A percentile compares a stretch with the other conserved stretches of the same genome.
Conservation (phyloP, 2,888 invertebrate species). For the Erannis defoliaria region DNA sequence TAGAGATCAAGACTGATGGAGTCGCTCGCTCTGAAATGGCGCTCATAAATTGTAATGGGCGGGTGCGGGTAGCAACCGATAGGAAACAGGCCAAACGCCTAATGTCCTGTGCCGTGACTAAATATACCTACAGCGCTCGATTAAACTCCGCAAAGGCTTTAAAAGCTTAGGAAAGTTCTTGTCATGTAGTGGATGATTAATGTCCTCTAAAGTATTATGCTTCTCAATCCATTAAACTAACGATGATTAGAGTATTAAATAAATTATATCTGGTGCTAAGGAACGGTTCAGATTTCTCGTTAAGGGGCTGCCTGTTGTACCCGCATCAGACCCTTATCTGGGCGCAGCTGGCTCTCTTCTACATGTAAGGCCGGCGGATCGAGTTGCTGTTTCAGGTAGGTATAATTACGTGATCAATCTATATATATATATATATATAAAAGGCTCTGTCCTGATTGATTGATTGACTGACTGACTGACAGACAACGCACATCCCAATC, state of each 20-base stretch:
- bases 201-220: constrained; percentile 28
- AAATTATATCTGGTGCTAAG: constrained; percentile 25
- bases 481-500: too few species aligned
- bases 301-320: constrained; percentile 35
- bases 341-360: constrained; percentile 45
- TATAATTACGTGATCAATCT: constrained; percentile 37
- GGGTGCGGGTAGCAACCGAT: constrained; percentile 20
- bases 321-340: constrained; percentile 66
- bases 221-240: constrained; percentile 31
- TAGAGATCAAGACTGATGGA: constrained; percentile 36
- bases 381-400: constrained; percentile 27
- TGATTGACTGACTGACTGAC: too few species aligned
- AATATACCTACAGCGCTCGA: constrained; percentile 12
- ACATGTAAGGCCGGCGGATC: constrained; percentile 14
- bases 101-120: constrained; percentile 33
- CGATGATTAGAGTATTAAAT: constrained; percentile 30
- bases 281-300: constrained; percentile 26
- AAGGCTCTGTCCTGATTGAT: too few species aligned
- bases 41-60: constrained; percentile 28
- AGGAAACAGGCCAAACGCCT: constrained; percentile 29
- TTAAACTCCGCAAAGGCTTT: constrained; percentile 31
- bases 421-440: too few species aligned
- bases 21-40: constrained; percentile 20
- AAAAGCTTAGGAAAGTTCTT: constrained; percentile 27
- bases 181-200: constrained; percentile 38